Evolutionary conservation across 2,888 invertebrate genomes (phyloP).

Genomic region (Chloromyia formosa): DNA sequence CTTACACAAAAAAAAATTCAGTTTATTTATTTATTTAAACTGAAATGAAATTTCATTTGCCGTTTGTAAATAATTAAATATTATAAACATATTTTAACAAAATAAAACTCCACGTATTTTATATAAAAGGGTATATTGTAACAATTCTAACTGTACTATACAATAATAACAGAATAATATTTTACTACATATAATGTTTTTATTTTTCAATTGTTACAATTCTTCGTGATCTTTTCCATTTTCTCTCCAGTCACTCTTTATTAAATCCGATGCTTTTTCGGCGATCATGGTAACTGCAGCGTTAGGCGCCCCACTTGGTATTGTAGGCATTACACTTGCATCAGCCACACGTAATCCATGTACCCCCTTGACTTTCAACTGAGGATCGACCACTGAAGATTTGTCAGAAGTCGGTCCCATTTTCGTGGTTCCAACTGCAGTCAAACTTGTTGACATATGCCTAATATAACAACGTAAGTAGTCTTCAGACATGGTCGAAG

Average conservation of each 20-base stretch:
- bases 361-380: slow-evolving; percentile 67
- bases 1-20: too few species aligned
- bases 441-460: slow-evolving; percentile 80
- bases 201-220: too few species aligned
- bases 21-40: too few species aligned
- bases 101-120: too few species aligned
- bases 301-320: slow-evolving; percentile 71
- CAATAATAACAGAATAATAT: too few species aligned
- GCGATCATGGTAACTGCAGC: slow-evolving; percentile 73
- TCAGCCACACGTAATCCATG: slow-evolving; percentile 70
- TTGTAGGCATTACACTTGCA: slow-evolving; percentile 72
- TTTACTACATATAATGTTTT: too few species aligned
- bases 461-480: slow-evolving; percentile 88
- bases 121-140: too few species aligned
- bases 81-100: too few species aligned
- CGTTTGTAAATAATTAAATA: too few species aligned
- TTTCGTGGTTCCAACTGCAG: slow-evolving; percentile 73
- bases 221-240: background rate
- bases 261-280: slow-evolving; percentile 72
- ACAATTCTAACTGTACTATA: too few species aligned
- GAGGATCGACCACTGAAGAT: slow-evolving; percentile 68
- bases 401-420: slow-evolving; percentile 68
- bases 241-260: slow-evolving; percentile 67
- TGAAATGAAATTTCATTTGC: too few species aligned
- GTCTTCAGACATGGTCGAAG: slow-evolving; percentile 76